Percentiles rank a stretch among this genome's conserved stretches.
These are phyloP conservation scores for Cryptotis parvus DNA, from an alignment of 2,113 vertebrate genomes.

Conservation along the genomic window DNA sequence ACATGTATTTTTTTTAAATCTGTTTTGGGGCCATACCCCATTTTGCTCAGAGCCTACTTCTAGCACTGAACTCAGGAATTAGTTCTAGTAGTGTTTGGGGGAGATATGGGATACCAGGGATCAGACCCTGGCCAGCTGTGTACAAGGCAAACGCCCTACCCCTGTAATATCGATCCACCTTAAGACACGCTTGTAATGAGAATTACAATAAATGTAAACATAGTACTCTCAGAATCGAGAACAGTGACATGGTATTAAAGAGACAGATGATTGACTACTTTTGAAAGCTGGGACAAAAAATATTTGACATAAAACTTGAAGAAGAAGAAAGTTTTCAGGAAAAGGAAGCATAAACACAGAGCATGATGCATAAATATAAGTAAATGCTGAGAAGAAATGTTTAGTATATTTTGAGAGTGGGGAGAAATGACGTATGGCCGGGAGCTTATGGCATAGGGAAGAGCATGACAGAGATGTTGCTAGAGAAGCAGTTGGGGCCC, in stretches of 20 bases:
- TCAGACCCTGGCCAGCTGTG: no score
- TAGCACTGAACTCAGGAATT: no score
- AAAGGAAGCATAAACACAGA: conserved; percentile 12
- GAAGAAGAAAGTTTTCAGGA: background rate
- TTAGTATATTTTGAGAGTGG: conserved; percentile 18
- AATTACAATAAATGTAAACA: conserved; percentile 32
- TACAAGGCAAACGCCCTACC: no score
- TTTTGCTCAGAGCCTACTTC: no score
- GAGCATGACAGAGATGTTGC: conserved; percentile 20
- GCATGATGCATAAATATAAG: background rate
- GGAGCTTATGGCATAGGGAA: background rate
- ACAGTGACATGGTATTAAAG: conserved; percentile 1
- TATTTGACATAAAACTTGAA: background rate
- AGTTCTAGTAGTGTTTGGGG: no score
- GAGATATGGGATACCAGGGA: no score
- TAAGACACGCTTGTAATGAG: background rate
- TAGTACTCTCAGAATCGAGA: background rate
- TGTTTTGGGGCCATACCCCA: no score
- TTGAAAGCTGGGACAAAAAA: background rate
- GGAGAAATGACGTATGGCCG: conserved; percentile 47
- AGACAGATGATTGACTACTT: background rate
- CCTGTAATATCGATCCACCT: no score
- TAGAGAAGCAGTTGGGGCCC: background rate
- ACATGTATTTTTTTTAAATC: no score
- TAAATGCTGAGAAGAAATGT: conserved; percentile 7